Evolutionary conservation across 1,140 invertebrate species (phyloP).

Genomic region (Xylocopa sonorina): DNA sequence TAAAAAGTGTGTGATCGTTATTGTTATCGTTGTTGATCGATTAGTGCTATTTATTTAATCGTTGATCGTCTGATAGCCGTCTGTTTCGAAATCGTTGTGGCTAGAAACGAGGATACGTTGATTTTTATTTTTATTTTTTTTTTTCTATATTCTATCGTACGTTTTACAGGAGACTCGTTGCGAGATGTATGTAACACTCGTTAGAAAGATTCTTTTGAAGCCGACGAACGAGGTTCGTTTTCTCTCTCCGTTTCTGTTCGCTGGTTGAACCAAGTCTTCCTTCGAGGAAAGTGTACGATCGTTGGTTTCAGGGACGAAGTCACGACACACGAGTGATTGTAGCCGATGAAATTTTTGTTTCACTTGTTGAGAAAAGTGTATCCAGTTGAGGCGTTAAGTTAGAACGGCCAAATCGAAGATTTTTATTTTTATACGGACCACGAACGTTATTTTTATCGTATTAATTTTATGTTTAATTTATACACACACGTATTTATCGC

Average conservation of each 20-base stretch:
- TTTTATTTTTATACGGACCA: too few species aligned
- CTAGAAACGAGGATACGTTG: neutral
- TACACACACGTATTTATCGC: too few species aligned
- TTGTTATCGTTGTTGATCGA: constrained; percentile 11
- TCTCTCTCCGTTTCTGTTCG: neutral
- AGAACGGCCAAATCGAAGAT: too few species aligned
- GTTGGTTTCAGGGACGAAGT: neutral
- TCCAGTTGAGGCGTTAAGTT: too few species aligned
- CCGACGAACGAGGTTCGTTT: neutral
- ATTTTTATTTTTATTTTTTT: neutral
- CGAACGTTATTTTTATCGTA: neutral
- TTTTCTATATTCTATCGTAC: neutral
- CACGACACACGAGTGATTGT: neutral
- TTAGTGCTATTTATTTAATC: constrained; percentile 16
- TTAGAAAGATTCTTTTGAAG: neutral
- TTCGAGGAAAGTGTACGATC: neutral
- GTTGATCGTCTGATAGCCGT: too few species aligned
- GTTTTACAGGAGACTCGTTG: too few species aligned
- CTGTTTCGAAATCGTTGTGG: too few species aligned
- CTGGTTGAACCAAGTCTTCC: neutral
- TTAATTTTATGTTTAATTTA: too few species aligned
- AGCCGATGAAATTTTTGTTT: neutral
- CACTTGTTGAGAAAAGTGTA: too few species aligned
- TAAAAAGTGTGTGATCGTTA: constrained; percentile 21
- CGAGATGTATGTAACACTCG: neutral